Evolutionary conservation across 2,113 vertebrate genomes (phyloP).

Genomic region (Aegypius monachus): DNA sequence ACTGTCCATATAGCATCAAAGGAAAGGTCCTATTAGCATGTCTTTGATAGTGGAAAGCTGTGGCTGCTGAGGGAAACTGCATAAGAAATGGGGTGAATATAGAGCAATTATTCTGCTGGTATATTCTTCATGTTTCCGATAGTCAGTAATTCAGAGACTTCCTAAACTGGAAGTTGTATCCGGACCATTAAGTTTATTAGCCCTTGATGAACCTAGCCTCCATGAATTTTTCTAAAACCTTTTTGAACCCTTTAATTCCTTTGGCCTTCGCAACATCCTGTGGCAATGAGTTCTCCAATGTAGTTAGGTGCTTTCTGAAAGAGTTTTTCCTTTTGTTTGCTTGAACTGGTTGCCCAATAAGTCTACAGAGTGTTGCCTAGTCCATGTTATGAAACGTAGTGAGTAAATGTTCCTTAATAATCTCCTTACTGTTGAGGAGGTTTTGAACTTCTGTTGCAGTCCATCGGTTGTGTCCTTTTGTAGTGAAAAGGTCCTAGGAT

Average conservation of each 20-base stretch:
- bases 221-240: background rate
- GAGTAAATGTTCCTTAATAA: background rate
- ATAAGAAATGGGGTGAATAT: background rate
- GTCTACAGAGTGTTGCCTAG: background rate
- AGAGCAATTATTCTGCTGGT: background rate
- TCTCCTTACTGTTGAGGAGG: background rate
- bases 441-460: background rate
- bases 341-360: background rate
- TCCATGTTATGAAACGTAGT: background rate
- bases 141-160: background rate
- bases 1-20: accelerated
- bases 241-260: background rate
- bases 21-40: background rate
- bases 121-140: background rate
- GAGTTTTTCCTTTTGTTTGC: background rate
- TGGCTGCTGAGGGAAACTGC: background rate
- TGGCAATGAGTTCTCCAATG: background rate
- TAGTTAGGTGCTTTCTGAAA: background rate
- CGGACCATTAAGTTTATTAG: background rate
- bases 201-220: background rate
- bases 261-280: background rate
- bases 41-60: background rate
- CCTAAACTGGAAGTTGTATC: background rate
- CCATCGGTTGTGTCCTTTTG: background rate
- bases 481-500: background rate